Percentiles rank a stretch among this genome's conserved stretches.
phyloP scores from a whole-genome alignment of 2,888 invertebrate species.

The Xanthorhoe spadicearia region DNA sequence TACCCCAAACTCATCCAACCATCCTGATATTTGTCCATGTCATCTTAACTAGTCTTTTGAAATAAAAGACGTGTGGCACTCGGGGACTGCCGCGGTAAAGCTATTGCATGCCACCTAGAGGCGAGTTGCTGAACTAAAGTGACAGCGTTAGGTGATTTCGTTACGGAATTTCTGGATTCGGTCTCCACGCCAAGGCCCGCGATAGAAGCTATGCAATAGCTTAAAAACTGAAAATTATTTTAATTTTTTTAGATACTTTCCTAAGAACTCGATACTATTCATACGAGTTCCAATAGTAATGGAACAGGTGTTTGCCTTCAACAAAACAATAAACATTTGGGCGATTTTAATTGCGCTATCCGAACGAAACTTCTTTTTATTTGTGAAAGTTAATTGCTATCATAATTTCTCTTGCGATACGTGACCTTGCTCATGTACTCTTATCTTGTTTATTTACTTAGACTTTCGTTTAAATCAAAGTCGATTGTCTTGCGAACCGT shows the following conservation, averaged over 20 bases:
- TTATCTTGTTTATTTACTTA: background rate
- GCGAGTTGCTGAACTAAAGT: too few relatives aligned
- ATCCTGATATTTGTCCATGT: too few relatives aligned
- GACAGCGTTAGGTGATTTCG: too few relatives aligned
- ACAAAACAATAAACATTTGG: constrained; percentile 21
- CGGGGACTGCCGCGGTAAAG: too few relatives aligned
- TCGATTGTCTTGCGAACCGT: background rate
- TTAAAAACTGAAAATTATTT: too few relatives aligned
- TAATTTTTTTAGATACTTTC: background rate
- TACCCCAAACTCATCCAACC: too few relatives aligned
- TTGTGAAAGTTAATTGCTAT: constrained; percentile 24
- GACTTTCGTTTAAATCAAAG: background rate
- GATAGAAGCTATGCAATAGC: too few relatives aligned
- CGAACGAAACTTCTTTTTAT: constrained; percentile 23
- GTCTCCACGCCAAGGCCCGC: too few relatives aligned
- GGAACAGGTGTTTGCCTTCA: constrained; percentile 30
- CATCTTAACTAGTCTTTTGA: too few relatives aligned
- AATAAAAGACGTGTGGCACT: too few relatives aligned
- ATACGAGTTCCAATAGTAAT: constrained; percentile 25
- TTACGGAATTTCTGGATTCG: too few relatives aligned
- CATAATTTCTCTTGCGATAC: background rate
- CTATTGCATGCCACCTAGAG: too few relatives aligned
- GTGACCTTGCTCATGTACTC: constrained; percentile 4
- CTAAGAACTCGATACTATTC: background rate
- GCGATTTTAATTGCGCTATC: constrained; percentile 27